A percentile compares a stretch with the other conserved stretches of the same genome.
Conservation (phyloP, 2,888 invertebrate species). For the Sphinx pinastri region DNA sequence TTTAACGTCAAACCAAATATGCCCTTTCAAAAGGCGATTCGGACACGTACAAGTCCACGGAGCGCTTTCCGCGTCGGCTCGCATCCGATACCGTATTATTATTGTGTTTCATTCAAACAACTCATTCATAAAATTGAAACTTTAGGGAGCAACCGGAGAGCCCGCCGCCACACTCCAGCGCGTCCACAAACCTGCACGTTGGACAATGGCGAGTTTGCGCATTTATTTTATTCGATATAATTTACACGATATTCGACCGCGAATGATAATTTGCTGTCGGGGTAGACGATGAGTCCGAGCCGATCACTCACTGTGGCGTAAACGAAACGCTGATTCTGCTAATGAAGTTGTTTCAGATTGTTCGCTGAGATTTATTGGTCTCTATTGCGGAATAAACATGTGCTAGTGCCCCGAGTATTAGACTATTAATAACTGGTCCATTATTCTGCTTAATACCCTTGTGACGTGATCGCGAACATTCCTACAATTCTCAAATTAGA, state of each 20-base stretch:
- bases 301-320: conserved; percentile 53
- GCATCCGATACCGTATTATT: conserved; percentile 62
- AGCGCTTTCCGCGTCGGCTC: conserved; percentile 60
- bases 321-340: conserved; percentile 62
- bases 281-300: conserved; percentile 44
- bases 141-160: conserved; percentile 69
- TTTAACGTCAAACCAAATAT: conserved; percentile 55
- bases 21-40: conserved; percentile 54
- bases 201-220: conserved; percentile 48
- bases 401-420: conserved; percentile 64
- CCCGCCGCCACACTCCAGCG: conserved; percentile 63
- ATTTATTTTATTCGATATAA: conserved; percentile 49
- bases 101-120: conserved; percentile 79
- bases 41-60: conserved; percentile 56
- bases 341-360: conserved; percentile 77
- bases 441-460: conserved; percentile 66
- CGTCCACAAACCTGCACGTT: conserved; percentile 59
- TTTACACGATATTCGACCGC: not conserved
- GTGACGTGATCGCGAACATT: conserved; percentile 64
- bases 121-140: conserved; percentile 82
- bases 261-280: conserved; percentile 29
- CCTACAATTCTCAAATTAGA: conserved; percentile 56
- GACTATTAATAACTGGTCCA: conserved; percentile 74
- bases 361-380: conserved; percentile 69
- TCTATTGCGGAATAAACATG: conserved; percentile 68